A percentile compares a stretch with the other conserved stretches of the same genome.
Evolutionary conservation across 2,888 invertebrate species (phyloP).

Genomic region (Drosophila trichaetosa): DNA sequence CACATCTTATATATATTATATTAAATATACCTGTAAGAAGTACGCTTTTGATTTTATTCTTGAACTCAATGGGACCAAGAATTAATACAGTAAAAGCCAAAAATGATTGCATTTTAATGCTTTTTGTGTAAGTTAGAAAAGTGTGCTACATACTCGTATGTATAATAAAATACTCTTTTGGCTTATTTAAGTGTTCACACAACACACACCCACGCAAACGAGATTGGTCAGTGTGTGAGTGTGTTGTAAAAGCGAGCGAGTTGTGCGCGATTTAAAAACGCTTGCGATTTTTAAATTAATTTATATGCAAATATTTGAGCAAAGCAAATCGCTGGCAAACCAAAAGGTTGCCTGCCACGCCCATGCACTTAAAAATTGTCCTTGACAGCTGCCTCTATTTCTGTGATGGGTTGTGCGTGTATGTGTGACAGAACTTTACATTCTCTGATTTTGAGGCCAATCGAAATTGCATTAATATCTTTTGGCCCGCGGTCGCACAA

Average conservation of each 20-base stretch:
- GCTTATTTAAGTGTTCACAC: background rate
- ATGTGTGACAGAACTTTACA: slow-evolving; percentile 31
- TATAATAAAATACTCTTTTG: background rate
- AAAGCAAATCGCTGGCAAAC: slow-evolving; percentile 41
- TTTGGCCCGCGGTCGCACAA: slow-evolving; percentile 37
- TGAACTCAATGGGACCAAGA: background rate
- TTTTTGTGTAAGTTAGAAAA: background rate
- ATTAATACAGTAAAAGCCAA: background rate
- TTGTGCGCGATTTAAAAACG: slow-evolving; percentile 55
- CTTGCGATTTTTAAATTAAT: slow-evolving; percentile 56
- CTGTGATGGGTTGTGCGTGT: background rate
- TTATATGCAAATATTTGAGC: slow-evolving; percentile 64
- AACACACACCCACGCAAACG: slow-evolving; percentile 3
- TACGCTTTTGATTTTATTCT: background rate
- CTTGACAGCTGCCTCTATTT: slow-evolving; percentile 1
- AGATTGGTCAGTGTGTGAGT: slow-evolving; percentile 3
- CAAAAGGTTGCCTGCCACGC: slow-evolving; percentile 45
- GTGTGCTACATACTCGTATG: too few species aligned
- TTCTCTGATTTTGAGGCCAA: slow-evolving; percentile 56
- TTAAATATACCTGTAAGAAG: background rate
- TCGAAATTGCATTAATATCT: slow-evolving; percentile 76
- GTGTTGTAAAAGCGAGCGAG: slow-evolving; percentile 20
- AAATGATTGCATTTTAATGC: background rate
- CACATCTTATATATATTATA: background rate
- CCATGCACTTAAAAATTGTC: slow-evolving; percentile 40